Percentiles rank a stretch among this genome's conserved stretches.
Evolutionary conservation across 1,140 invertebrate genomes (phyloP).

Genomic region (Manduca sexta): DNA sequence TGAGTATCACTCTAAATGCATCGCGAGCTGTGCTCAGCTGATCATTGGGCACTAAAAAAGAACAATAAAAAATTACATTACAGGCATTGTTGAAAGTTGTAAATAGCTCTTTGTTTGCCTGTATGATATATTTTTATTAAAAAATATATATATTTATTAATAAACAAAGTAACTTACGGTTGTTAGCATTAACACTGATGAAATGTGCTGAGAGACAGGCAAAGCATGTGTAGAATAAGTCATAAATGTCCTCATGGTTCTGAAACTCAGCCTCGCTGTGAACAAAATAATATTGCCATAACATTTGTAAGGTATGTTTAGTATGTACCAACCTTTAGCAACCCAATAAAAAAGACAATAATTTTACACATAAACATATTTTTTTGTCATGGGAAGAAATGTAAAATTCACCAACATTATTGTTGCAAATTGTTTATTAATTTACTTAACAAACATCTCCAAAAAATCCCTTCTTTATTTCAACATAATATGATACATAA

Average conservation of each 20-base stretch:
- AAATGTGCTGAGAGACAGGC: slow-evolving; percentile 67
- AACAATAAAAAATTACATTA: neutral
- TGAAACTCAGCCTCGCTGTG: slow-evolving; percentile 65
- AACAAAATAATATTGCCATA: slow-evolving; percentile 15
- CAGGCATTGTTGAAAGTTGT: too few relatives aligned
- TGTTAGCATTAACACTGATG: slow-evolving; percentile 57
- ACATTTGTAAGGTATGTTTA: neutral
- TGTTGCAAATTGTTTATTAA: too few relatives aligned
- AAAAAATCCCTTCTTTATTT: too few relatives aligned
- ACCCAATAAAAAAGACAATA: too few relatives aligned
- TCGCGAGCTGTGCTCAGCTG: slow-evolving; percentile 56
- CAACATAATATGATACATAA: too few relatives aligned
- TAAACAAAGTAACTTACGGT: slow-evolving; percentile 49
- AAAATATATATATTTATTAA: neutral
- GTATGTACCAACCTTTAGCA: too few relatives aligned
- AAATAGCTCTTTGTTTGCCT: too few relatives aligned
- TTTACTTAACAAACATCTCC: too few relatives aligned
- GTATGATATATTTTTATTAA: too few relatives aligned
- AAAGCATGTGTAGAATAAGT: slow-evolving; percentile 70
- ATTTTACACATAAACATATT: too few relatives aligned
- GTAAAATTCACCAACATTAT: neutral
- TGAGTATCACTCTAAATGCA: slow-evolving; percentile 60
- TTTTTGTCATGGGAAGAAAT: too few relatives aligned
- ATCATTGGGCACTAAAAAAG: slow-evolving; percentile 54
- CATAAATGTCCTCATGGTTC: slow-evolving; percentile 63